Evolutionary conservation across 2,113 vertebrate species (phyloP), one percentile per base, ranked within the genome.

Genomic region (Zosterops lateralis): DNA sequence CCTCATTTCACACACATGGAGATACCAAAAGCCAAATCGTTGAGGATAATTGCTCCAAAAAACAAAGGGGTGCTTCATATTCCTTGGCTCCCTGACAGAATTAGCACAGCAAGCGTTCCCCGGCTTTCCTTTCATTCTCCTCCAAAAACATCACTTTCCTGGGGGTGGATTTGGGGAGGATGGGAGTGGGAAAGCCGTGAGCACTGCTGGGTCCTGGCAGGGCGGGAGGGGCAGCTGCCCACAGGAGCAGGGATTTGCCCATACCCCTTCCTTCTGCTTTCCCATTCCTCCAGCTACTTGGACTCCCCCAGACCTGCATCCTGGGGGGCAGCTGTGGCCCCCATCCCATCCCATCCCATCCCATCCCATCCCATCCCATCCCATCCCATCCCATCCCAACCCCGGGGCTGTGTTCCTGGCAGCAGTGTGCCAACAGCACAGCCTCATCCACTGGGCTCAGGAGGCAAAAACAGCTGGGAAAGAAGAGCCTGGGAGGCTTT

Each of bases 61-160:
- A 74, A 83, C 95, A 92, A 96, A 93, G 81, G 73, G 74, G 66
- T 14, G 57, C 91, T 95, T 96, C 95, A 92, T 91, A 94, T 87
- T 95, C 83, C 87, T 92, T 96, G 95, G 92, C 92, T 95, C n/a
- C 34, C 74, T 72, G 92, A 93, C 96, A 96, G 92, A 91, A 93
- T 84, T 34, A 95, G 74, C 87, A 32, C 96, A 96, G 95, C 21
- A 5, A 95, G 91, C 1, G 1, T 78, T 91, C 92, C 61, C 84
- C 1, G 18, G 25, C 67, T 92, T 84, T 48, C 57, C 95, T 96
- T 96, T 96, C 91, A 96, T 96, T 95, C 84, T 65, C 40, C 84
- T 96, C 96, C 95, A 96, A 96, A 96, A 95, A 93, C 92, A 96
- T 57, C 91, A 20, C 42, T 91, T 87, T 95, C 87, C 80, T 90